Base-by-base conservation (phyloP, 23 tunicate species). In the Halocynthia aurantium region DNA sequence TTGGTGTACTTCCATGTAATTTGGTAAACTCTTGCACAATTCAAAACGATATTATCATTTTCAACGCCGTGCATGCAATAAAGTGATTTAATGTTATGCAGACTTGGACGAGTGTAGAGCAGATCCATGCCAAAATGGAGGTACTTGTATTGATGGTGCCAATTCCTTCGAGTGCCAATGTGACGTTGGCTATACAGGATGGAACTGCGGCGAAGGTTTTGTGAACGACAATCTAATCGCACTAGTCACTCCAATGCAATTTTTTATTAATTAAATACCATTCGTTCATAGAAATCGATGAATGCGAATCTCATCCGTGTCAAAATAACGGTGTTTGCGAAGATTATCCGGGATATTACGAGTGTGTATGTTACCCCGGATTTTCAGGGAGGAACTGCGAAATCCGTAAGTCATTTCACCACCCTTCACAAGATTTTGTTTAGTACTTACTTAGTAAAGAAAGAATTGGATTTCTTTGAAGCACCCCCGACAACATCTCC, bases 261-360 rank as follows among this genome's bases (percentile, higher is more conserved):
- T 68, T 22, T 18, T 18, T 0, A 60, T 60, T 0, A 15, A 60
- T 18, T 4, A 18, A 60, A 2, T 60, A 60, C 64, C 2, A 15
- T 15, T 60, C 76, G 18, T 71, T 10, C 12, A 9, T 6, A 88
- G 96, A 89, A 0, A 84, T 89, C 40, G 89, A 89, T 67, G 96
- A 89, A 65, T 89, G 96, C 52, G 73, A 56, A 17, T 89, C 96
- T 8, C 75, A 72, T 51, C 96, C 96, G 11, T 89, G 96, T 52
- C 82, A 61, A 50, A 84, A 89, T 75, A 53, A 68, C 51, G 96
- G 96, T 52, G 85, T 89, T 7, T 89, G 96, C 56, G 96, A 89
- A 53, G 85, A 89, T 52, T 81, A 73, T 67, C 52, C 75, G 8
- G 96, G 88, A 22, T 82, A 61, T 51, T 75, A 73, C 62, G 57